These are phyloP conservation scores for Spongilla lacustris DNA, from an alignment of 37 sponge, comb jelly and placozoan genomes.

Conservation along the genomic window DNA sequence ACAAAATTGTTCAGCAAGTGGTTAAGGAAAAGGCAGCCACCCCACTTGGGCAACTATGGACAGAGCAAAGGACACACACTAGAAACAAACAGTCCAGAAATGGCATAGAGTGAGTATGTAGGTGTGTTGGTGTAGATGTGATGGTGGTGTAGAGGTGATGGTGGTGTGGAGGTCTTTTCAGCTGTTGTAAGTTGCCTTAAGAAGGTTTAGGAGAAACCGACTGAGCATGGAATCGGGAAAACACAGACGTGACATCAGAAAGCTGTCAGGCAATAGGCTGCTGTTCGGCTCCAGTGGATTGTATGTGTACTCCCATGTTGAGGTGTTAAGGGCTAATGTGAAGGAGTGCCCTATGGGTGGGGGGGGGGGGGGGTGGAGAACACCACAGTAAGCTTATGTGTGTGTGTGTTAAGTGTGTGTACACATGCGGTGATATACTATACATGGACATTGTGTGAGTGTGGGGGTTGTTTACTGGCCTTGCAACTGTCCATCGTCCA, in stretches of 20 bases:
- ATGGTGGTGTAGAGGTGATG: neutral
- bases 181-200: constrained; percentile 9
- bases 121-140: neutral
- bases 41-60: constrained; percentile 61
- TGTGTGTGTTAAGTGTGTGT: neutral
- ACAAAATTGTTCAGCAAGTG: constrained; percentile 16
- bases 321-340: constrained; percentile 11
- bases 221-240: constrained; percentile 66
- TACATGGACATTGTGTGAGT: neutral
- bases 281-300: constrained; percentile 16
- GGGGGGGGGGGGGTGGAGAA: too few relatives aligned
- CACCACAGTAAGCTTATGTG: neutral
- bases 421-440: too few relatives aligned
- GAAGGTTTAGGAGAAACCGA: constrained; percentile 46
- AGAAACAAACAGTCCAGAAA: neutral
- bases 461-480: constrained; percentile 11
- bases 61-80: constrained; percentile 1
- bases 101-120: neutral
- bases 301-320: constrained; percentile 47
- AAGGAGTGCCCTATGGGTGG: constrained; percentile 35
- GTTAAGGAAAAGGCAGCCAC: neutral
- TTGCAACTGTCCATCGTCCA: constrained; percentile 39
- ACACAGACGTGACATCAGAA: constrained; percentile 6
- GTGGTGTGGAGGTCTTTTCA: neutral
- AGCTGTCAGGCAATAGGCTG: neutral